Evolutionary conservation across 2,113 vertebrate species (phyloP).

Genomic region (sheep (Ovis aries)): DNA sequence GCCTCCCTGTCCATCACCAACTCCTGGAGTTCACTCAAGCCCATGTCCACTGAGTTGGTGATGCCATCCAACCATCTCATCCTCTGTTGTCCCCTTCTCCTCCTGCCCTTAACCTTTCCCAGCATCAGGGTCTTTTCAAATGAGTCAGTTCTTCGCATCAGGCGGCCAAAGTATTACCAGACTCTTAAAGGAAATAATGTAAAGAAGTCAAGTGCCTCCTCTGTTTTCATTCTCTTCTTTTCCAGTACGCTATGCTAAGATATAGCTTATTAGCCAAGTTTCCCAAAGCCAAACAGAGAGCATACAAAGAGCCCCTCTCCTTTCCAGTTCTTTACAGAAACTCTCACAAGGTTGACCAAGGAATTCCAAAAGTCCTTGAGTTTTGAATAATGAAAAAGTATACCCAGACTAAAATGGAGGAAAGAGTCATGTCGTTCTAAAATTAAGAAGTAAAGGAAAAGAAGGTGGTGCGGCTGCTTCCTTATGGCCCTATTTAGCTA

Average conservation of each 20-base stretch:
- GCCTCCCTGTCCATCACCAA: background rate
- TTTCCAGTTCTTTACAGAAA: background rate
- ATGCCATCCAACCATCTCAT: background rate
- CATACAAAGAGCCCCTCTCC: background rate
- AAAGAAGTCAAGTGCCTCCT: background rate
- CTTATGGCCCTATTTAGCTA: constrained; percentile 43
- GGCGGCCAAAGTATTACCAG: background rate
- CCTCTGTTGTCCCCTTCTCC: background rate
- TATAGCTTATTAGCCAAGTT: background rate
- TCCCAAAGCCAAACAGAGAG: background rate
- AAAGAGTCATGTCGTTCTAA: background rate
- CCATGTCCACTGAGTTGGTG: background rate
- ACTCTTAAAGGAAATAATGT: background rate
- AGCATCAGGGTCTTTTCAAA: background rate
- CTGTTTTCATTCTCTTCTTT: background rate
- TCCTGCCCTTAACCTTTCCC: background rate
- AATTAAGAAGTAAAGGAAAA: background rate
- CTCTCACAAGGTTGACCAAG: background rate
- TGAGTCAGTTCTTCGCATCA: background rate
- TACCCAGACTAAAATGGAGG: background rate
- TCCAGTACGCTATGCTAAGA: background rate
- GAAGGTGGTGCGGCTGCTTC: background rate
- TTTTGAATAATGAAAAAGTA: background rate
- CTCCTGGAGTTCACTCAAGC: background rate
- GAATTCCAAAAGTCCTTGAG: background rate